Evolutionary conservation across 2,888 invertebrate genomes (phyloP), one percentile per base, ranked within the genome.

Genomic region (Eristalinus aeneus): DNA sequence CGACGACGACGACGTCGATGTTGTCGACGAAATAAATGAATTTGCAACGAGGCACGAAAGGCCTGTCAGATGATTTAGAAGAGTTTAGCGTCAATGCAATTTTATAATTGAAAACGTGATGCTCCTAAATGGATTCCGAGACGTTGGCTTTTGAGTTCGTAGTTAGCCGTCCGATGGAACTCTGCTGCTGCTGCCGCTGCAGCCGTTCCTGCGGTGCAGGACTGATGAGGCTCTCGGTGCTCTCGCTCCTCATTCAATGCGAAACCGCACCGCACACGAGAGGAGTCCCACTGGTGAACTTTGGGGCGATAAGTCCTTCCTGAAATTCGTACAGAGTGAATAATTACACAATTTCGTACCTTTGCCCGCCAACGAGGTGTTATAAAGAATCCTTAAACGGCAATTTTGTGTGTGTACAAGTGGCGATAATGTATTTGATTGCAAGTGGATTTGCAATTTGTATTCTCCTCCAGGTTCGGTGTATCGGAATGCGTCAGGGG

Each of bases 21-120:
- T 32, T 31, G 16, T 60, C 84, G 84, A 76, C 53, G 67, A 86
- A 79, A 78, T 83, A 87, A 87, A 87, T 81, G 87, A 78, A 87
- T 87, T 87, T 87, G 79, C 83, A 87, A 83, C 83, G 64, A 87
- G 75, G 87, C 87, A 82, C 87, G 86, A 86, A 86, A 86, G 86
- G 78, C 87, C 83, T 87, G 87, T 83, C 87, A 87, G 87, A 83
- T 87, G 87, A 87, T 87, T 87, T 87, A 87, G 87, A 86, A 86
- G 86, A 87, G 87, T 83, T 87, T 87, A 86, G 86, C 86, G 86
- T 88, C 86, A 86, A 82, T 86, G 86, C 82, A 86, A 88, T 86
- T 88, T 86, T 88, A 86, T 88, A 88, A 88, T 88, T 88, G 86
- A 88, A 88, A 88, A 88, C 88, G 88, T 88, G 88, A 88, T 88